phyloP scores from a whole-genome alignment of 1,140 invertebrate species.

The Eufriesea mexicana region DNA sequence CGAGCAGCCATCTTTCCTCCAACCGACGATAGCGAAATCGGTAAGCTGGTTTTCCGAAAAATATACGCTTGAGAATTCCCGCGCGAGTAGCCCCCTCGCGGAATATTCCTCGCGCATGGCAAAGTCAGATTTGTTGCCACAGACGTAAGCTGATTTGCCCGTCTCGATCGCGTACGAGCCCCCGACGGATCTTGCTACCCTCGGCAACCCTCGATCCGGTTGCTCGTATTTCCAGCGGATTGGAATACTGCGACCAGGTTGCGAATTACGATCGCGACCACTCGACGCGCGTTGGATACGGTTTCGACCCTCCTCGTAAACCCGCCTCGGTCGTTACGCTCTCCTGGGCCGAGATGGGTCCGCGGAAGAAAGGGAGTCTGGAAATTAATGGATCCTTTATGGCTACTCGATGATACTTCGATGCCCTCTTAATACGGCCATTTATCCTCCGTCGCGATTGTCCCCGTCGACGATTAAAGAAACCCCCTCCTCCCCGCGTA shows the following conservation, averaged over 20 bases:
- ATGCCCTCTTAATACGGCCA: slow-evolving; percentile 13
- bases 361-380: slow-evolving; percentile 1
- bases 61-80: too few relatives aligned
- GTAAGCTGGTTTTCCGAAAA: too few relatives aligned
- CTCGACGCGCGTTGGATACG: slow-evolving; percentile 5
- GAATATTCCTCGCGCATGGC: not conserved
- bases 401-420: slow-evolving; percentile 13
- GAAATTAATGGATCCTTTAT: slow-evolving; percentile 24
- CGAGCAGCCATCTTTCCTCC: too few relatives aligned
- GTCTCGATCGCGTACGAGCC: slow-evolving; percentile 21
- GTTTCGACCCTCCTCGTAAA: not conserved
- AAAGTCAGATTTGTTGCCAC: slow-evolving; percentile 61
- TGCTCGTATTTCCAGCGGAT: slow-evolving; percentile 48
- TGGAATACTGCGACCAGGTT: slow-evolving; percentile 45
- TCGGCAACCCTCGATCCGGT: not conserved
- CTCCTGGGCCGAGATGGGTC: not conserved
- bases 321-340: not conserved
- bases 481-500: too few relatives aligned
- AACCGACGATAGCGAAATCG: too few relatives aligned
- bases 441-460: slow-evolving; percentile 8
- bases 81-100: not conserved
- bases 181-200: not conserved
- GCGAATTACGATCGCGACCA: slow-evolving; percentile 53
- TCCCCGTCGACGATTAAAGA: not conserved
- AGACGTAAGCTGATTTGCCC: slow-evolving; percentile 63